phyloP scores from a whole-genome alignment of 2,888 invertebrate genomes.

The Clivina fossor region DNA sequence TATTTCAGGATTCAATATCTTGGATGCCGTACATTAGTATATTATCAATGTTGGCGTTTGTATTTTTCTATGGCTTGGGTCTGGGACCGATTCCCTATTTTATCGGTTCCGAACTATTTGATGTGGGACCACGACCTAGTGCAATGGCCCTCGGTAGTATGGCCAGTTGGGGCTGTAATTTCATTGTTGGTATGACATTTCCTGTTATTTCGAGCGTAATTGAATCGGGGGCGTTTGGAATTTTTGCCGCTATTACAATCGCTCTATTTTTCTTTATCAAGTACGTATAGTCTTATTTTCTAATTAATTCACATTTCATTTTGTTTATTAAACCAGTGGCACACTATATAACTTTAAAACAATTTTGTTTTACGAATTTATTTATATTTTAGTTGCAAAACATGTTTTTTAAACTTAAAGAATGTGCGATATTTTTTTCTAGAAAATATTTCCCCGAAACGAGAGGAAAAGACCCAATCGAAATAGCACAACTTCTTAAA shows the following conservation, averaged over 20 bases:
- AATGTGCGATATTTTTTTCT: conserved; percentile 42
- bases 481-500: conserved; percentile 64
- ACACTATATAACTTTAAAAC: too few species aligned
- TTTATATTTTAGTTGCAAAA: conserved; percentile 17
- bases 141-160: conserved; percentile 87
- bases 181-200: conserved; percentile 80
- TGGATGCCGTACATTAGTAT: conserved; percentile 77
- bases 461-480: conserved; percentile 65
- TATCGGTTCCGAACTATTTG: conserved; percentile 83
- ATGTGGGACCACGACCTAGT: conserved; percentile 78
- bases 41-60: conserved; percentile 70
- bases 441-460: conserved; percentile 78
- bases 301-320: not conserved
- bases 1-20: conserved; percentile 58
- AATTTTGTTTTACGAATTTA: not conserved
- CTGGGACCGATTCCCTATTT: conserved; percentile 87
- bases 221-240: conserved; percentile 73
- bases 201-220: conserved; percentile 63
- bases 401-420: conserved; percentile 23
- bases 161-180: conserved; percentile 87
- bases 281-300: conserved; percentile 56
- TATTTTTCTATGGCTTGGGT: conserved; percentile 79
- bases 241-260: conserved; percentile 64
- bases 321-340: too few species aligned
- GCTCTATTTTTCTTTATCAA: conserved; percentile 62